Conservation (phyloP, 2,797 vertebrate genomes). For the Malacoraja senta region DNA sequence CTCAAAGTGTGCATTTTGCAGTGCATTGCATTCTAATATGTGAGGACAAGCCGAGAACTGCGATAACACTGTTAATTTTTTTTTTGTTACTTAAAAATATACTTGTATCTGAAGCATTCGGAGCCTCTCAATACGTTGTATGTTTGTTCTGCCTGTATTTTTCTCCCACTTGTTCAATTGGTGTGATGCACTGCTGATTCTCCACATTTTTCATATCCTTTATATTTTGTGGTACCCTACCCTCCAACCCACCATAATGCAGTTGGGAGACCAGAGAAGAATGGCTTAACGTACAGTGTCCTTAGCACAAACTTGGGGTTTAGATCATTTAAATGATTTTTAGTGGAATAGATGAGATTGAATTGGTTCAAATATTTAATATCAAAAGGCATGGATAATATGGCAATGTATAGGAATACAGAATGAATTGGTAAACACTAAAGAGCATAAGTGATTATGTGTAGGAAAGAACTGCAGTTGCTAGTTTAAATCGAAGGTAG, state of each 20-base stretch:
- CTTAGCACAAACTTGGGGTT: background rate
- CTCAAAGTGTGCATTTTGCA: constrained; percentile 14
- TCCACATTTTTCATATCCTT: background rate
- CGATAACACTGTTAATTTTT: background rate
- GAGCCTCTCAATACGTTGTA: background rate
- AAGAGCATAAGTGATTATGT: background rate
- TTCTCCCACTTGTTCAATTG: background rate
- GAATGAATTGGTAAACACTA: background rate
- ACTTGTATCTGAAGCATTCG: background rate
- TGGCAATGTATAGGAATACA: background rate
- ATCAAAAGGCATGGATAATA: background rate
- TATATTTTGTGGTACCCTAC: background rate
- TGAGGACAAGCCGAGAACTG: background rate
- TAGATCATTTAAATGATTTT: background rate
- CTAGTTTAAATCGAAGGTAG: no score
- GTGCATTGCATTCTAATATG: background rate
- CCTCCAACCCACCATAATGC: background rate
- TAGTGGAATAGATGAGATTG: background rate
- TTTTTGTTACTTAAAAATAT: background rate
- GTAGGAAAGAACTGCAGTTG: no score
- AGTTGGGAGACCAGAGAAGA: background rate
- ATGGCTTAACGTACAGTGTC: background rate
- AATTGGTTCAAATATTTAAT: background rate
- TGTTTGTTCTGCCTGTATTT: background rate
- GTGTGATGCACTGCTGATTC: background rate